Base-by-base conservation (phyloP, 2,797 vertebrate species). In the Mormyrus hasselquistii region DNA sequence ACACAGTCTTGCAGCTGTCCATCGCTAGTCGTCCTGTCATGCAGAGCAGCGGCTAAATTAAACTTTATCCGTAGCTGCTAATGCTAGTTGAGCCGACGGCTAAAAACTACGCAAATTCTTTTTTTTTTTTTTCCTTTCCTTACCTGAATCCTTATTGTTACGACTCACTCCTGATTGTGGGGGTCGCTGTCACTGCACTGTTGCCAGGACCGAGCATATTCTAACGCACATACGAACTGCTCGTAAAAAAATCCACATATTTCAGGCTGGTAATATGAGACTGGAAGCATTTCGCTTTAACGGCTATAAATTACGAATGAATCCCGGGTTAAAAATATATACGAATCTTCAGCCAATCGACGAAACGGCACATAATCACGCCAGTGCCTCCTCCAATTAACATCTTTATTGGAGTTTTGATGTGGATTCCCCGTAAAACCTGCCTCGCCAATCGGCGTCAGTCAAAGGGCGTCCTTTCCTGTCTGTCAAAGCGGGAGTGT, bases 391-490 rank as follows among this genome's bases (percentile, higher is more conserved):
- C 3, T 47, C 57, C 55, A 87, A 65, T 65, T 49, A 49, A 65
- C 57, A 87, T 62, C 38, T 25, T 49, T 65, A 87, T 65, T 87
- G 55, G 41, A 62, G 86, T 38, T 87, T 65, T 65, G 57, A 34
- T 14, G 41, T 44, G 57, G 55, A 65, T 87, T 65, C 62, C 16
- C 19, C 10, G 4, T 87, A 62, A 87, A 87, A 49, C 57, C 57
- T 22, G 19, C 50, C 38, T 49, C 57, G 10, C 86, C 57, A 10
- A 65, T 25, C 38, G 44, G 57, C 49, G 55, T 47, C 55, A 62
- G 16, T 87, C 86, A 69, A 65, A 65, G 38, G 6, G 34, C 12
- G 10, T 62, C 34, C 38, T 41, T 22, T 52, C 3, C 86, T 41
- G 25, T 34, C 86, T 41, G 55, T 62, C 53, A 62, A 9, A 29